A percentile compares a stretch with the other conserved stretches of the same genome.
Evolutionary conservation across 2,888 invertebrate genomes (phyloP).

Genomic region (Minunthozetes semirufus): DNA sequence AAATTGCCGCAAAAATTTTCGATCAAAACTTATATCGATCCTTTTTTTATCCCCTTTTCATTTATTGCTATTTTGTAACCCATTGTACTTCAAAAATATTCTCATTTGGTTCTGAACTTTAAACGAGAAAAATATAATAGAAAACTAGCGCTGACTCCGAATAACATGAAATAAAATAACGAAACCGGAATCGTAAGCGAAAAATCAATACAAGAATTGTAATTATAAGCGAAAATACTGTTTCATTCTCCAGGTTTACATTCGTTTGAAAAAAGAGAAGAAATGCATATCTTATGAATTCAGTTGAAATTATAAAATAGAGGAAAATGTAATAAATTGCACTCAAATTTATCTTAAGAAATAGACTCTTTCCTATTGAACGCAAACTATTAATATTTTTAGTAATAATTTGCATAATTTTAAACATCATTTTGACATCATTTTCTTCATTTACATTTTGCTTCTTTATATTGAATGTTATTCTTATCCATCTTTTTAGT

Average conservation of each 20-base stretch:
- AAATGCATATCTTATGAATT: not conserved
- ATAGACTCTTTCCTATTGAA: too few relatives aligned
- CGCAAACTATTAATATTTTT: too few relatives aligned
- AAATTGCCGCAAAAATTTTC: not conserved
- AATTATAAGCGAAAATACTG: constrained; percentile 1
- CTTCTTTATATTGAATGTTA: too few relatives aligned
- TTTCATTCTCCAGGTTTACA: not conserved
- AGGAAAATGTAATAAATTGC: too few relatives aligned
- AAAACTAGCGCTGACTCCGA: not conserved
- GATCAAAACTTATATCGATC: not conserved
- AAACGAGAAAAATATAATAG: not conserved
- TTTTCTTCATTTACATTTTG: too few relatives aligned
- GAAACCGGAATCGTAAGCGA: not conserved
- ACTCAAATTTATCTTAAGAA: too few relatives aligned
- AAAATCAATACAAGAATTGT: constrained; percentile 14
- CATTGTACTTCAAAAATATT: not conserved
- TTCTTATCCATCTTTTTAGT: too few relatives aligned
- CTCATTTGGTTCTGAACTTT: not conserved
- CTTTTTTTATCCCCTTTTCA: not conserved
- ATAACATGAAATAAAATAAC: not conserved
- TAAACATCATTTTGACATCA: too few relatives aligned
- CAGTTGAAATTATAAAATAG: not conserved
- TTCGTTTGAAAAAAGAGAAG: not conserved
- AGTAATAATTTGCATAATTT: too few relatives aligned
- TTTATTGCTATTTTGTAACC: constrained; percentile 3